Evolutionary conservation across 2,888 invertebrate genomes (phyloP).

Genomic region (Torymus aiolomorphi): DNA sequence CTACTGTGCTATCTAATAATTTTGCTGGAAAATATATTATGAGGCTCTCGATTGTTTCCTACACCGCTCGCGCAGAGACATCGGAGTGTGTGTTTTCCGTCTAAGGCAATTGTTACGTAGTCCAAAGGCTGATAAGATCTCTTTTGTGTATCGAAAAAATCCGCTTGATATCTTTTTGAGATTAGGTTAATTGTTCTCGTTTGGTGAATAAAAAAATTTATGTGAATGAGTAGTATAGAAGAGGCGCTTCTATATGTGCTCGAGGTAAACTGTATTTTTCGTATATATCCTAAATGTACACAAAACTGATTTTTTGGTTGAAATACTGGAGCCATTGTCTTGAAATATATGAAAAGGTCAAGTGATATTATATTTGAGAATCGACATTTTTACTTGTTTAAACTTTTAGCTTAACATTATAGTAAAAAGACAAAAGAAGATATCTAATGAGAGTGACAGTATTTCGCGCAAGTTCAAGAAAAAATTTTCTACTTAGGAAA

Average conservation of each 20-base stretch:
- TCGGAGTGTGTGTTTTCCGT: conserved; percentile 20
- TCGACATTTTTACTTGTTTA: no score
- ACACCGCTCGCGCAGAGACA: neutral
- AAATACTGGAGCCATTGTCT: no score
- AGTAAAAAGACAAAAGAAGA: no score
- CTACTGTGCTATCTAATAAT: no score
- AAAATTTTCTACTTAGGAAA: no score
- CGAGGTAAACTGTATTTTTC: conserved; percentile 27
- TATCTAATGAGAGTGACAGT: no score
- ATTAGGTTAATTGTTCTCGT: conserved; percentile 50
- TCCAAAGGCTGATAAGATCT: conserved; percentile 38
- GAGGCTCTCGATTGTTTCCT: neutral
- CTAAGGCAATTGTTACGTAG: conserved; percentile 20
- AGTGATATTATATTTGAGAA: no score
- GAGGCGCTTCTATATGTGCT: conserved; percentile 3
- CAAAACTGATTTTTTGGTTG: conserved; percentile 12
- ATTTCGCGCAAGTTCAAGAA: no score
- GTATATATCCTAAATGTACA: neutral
- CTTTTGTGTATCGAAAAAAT: conserved; percentile 42
- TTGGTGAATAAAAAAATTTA: conserved; percentile 19
- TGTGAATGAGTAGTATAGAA: neutral
- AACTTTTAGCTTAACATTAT: no score
- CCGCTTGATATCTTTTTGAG: conserved; percentile 48
- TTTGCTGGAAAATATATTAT: no score
- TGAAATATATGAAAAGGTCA: no score